phyloP scores from a whole-genome alignment of 2,797 vertebrate species.

The Calcarius lapponicus region DNA sequence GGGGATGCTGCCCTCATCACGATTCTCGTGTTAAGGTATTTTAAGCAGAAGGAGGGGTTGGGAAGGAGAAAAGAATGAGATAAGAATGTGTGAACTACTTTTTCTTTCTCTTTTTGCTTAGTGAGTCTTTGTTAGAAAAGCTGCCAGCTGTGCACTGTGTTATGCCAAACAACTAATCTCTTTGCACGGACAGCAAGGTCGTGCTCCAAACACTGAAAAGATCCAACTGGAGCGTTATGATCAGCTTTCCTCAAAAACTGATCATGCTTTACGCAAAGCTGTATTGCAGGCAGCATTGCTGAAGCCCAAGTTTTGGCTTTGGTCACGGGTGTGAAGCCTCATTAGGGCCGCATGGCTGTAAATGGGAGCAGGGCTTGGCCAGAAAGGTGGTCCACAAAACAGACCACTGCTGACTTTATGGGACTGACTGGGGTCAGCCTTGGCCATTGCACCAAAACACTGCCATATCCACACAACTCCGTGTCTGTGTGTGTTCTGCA shows the following conservation, averaged over 20 bases:
- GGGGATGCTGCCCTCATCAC: background rate
- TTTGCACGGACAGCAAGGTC: background rate
- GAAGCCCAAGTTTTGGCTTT: background rate
- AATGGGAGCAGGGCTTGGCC: background rate
- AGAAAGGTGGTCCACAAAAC: background rate
- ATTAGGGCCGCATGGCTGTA: background rate
- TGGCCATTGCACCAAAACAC: background rate
- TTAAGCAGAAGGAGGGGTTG: background rate
- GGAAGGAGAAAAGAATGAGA: background rate
- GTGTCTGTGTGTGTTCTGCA: background rate
- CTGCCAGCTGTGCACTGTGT: background rate
- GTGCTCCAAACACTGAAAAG: background rate
- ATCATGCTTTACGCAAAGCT: background rate
- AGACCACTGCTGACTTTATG: background rate
- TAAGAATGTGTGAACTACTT: background rate
- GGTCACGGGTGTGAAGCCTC: background rate
- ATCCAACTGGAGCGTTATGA: background rate
- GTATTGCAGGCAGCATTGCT: background rate
- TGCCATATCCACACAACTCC: background rate
- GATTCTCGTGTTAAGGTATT: background rate
- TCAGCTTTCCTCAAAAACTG: background rate
- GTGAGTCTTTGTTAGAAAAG: background rate
- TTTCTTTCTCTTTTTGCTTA: background rate
- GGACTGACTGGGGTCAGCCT: background rate
- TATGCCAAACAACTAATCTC: background rate